A percentile compares a stretch with the other conserved stretches of the same genome.
Evolutionary conservation across 2,797 vertebrate species (phyloP).

Genomic region (Pachyuromys duprasi): DNA sequence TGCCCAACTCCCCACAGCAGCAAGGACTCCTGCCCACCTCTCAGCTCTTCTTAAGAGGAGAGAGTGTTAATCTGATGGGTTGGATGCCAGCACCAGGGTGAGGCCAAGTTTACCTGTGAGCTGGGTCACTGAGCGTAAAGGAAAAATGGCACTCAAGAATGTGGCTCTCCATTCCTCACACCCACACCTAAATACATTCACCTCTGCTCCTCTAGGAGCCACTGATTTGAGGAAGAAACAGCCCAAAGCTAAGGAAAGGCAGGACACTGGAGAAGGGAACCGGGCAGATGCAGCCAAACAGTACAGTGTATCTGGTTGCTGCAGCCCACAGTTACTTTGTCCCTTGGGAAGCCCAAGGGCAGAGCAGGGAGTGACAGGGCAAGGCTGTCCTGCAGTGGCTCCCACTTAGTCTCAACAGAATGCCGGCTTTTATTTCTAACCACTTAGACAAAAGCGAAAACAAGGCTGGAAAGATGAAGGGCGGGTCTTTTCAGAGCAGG

Average conservation of each 20-base stretch:
- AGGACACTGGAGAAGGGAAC: not conserved
- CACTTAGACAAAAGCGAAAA: slow-evolving; percentile 36
- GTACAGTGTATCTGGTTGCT: not conserved
- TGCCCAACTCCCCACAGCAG: not conserved
- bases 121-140: slow-evolving; percentile 56
- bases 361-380: not conserved
- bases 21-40: not conserved
- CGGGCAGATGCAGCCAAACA: not conserved
- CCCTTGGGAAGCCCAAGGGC: slow-evolving; percentile 56
- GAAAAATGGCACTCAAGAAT: slow-evolving; percentile 48
- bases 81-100: slow-evolving; percentile 7
- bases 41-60: not conserved
- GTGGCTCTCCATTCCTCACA: slow-evolving; percentile 7
- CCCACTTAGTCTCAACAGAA: not conserved
- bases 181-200: not conserved
- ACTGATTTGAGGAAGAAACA: not conserved
- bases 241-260: not conserved
- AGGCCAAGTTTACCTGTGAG: slow-evolving; percentile 55
- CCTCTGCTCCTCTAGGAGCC: slow-evolving; percentile 5
- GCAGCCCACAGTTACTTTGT: not conserved
- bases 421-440: slow-evolving; percentile 42
- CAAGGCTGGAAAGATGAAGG: not conserved
- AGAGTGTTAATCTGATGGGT: slow-evolving; percentile 72
- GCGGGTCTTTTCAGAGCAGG: not conserved
- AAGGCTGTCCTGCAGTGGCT: not conserved